Percentiles rank a stretch among this genome's conserved stretches.
Evolutionary conservation across 2,113 vertebrate species (phyloP).

Genomic region (Alouatta palliata): DNA sequence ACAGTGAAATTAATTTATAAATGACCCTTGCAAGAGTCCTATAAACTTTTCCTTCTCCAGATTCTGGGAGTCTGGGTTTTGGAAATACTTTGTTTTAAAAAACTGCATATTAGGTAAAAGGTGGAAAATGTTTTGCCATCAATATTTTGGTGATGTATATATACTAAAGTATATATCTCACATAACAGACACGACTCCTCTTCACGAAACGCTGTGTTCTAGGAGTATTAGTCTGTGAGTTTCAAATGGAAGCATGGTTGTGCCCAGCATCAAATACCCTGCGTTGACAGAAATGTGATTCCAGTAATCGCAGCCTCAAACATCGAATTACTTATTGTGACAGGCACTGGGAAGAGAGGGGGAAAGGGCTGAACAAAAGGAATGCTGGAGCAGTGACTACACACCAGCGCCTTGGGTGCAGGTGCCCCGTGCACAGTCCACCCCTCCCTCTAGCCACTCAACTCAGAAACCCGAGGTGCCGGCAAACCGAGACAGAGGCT

Average conservation of each 20-base stretch:
- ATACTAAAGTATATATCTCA: neutral
- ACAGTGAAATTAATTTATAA: neutral
- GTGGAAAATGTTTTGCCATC: neutral
- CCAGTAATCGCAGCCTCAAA: neutral
- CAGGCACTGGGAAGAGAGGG: accelerated
- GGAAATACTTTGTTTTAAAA: neutral
- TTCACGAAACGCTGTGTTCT: neutral
- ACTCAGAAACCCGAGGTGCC: neutral
- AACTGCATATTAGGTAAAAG: neutral
- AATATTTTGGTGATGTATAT: neutral
- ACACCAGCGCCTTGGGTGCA: accelerated
- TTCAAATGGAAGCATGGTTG: accelerated
- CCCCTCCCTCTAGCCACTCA: neutral
- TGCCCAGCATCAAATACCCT: too few relatives aligned
- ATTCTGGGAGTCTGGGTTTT: neutral
- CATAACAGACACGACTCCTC: neutral
- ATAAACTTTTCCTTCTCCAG: neutral
- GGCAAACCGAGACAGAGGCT: neutral
- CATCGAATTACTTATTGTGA: accelerated
- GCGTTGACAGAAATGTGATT: accelerated
- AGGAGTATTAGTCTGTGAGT: accelerated
- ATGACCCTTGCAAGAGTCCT: neutral
- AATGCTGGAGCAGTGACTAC: neutral
- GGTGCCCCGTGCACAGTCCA: too few relatives aligned
- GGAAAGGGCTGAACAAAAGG: too few relatives aligned